These are phyloP conservation scores for Pantherophis alleghaniensis DNA, from an alignment of 2,797 vertebrate species.

Conservation along the genomic window DNA sequence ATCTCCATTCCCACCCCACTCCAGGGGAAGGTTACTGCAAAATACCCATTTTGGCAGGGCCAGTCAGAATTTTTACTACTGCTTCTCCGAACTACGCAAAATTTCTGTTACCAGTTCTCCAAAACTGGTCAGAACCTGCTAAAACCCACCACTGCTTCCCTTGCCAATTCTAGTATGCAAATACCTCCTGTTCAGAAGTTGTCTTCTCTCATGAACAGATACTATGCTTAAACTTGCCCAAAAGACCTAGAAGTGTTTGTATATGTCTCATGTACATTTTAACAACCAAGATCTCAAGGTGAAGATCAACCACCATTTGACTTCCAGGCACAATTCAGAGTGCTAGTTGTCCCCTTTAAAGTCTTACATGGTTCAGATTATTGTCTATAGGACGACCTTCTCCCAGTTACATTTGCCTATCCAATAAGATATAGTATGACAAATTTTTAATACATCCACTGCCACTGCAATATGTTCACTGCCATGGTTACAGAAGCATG, in stretches of 20 bases:
- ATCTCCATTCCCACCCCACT: no score
- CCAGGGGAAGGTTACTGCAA: no score
- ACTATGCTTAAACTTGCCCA: no score
- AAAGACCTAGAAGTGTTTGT: no score
- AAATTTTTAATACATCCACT: background rate
- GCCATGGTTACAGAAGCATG: background rate
- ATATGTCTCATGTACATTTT: background rate
- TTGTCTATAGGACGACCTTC: background rate
- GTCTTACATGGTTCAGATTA: background rate
- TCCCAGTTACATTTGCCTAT: background rate
- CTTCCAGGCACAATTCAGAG: background rate
- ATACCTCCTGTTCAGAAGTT: background rate
- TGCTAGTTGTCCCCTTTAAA: background rate
- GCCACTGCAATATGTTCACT: no score
- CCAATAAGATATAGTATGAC: background rate
- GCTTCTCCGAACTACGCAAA: no score
- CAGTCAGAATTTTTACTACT: no score
- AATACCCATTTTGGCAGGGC: no score
- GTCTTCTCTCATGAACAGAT: background rate
- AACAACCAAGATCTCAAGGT: background rate
- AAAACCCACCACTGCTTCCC: background rate
- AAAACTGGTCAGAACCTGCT: no score
- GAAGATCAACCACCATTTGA: background rate
- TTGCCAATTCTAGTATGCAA: background rate
- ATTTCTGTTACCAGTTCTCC: no score